Evolutionary conservation across 1,140 invertebrate species (phyloP).

Genomic region (Drosophila sturtevanti): DNA sequence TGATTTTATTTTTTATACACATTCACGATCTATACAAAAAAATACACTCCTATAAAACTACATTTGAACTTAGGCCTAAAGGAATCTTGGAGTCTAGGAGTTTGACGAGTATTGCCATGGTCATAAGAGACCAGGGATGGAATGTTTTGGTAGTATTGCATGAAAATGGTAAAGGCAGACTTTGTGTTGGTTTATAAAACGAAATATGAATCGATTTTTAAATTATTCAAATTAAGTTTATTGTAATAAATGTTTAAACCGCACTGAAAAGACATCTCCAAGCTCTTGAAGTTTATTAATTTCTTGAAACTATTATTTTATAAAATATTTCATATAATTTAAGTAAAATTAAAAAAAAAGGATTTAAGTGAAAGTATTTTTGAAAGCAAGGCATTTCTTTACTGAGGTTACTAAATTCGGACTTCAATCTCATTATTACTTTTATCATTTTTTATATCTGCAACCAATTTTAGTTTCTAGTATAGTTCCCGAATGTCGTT

Average conservation of each 20-base stretch:
- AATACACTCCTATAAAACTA: neutral
- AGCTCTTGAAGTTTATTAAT: neutral
- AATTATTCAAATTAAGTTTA: neutral
- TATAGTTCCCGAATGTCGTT: too few relatives aligned
- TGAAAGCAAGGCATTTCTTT: too few relatives aligned
- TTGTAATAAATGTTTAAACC: too few relatives aligned
- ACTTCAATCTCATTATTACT: too few relatives aligned
- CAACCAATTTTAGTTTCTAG: too few relatives aligned
- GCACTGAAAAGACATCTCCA: too few relatives aligned
- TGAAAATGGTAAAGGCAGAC: slow-evolving; percentile 6
- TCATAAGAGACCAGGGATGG: slow-evolving; percentile 3
- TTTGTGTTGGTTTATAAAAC: slow-evolving; percentile 37
- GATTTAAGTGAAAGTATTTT: too few relatives aligned
- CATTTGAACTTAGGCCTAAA: slow-evolving; percentile 3
- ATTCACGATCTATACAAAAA: slow-evolving; percentile 65
- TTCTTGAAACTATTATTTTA: too few relatives aligned
- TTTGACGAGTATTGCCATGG: slow-evolving; percentile 66
- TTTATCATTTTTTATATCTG: too few relatives aligned
- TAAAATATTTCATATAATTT: too few relatives aligned
- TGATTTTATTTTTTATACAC: slow-evolving; percentile 17
- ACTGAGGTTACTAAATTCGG: too few relatives aligned
- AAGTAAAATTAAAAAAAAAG: too few relatives aligned
- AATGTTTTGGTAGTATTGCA: neutral
- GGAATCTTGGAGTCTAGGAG: slow-evolving; percentile 63
- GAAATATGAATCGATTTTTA: neutral